Conservation (phyloP, 2,797 vertebrate species). For the Smutsia gigantea region DNA sequence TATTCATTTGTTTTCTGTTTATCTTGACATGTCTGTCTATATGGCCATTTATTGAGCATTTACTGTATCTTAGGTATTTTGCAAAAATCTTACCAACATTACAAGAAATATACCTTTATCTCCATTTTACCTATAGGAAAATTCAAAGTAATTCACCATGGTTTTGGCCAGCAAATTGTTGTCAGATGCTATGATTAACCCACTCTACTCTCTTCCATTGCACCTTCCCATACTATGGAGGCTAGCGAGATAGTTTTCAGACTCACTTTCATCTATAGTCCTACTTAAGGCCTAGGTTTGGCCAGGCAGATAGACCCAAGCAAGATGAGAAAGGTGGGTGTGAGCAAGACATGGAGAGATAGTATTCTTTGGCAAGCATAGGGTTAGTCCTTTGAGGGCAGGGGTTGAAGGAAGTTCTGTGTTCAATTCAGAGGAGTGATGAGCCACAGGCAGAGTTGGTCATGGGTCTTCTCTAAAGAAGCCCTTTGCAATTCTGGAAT, state of each 20-base stretch:
- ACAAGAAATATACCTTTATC: neutral
- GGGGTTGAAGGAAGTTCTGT: neutral
- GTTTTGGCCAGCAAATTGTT: neutral
- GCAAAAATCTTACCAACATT: neutral
- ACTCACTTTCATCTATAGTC: neutral
- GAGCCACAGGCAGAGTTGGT: neutral
- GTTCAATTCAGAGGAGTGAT: neutral
- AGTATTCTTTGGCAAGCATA: neutral
- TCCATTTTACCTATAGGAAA: constrained; percentile 12
- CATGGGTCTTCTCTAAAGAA: neutral
- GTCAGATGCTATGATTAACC: neutral
- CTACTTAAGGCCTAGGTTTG: neutral
- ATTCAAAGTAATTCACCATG: neutral
- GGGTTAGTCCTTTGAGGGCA: neutral
- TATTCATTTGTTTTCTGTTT: neutral
- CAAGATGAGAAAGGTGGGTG: neutral
- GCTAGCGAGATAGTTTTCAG: neutral
- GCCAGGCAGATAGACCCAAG: neutral
- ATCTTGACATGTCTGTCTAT: neutral
- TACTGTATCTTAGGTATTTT: neutral
- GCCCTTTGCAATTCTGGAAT: neutral
- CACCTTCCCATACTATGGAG: neutral
- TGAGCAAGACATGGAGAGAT: neutral
- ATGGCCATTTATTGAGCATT: neutral
- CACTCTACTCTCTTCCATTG: neutral